Evolutionary conservation across 2,797 vertebrate species (phyloP), one percentile per base, ranked within the genome.

Genomic region (Pipistrellus nathusii): DNA sequence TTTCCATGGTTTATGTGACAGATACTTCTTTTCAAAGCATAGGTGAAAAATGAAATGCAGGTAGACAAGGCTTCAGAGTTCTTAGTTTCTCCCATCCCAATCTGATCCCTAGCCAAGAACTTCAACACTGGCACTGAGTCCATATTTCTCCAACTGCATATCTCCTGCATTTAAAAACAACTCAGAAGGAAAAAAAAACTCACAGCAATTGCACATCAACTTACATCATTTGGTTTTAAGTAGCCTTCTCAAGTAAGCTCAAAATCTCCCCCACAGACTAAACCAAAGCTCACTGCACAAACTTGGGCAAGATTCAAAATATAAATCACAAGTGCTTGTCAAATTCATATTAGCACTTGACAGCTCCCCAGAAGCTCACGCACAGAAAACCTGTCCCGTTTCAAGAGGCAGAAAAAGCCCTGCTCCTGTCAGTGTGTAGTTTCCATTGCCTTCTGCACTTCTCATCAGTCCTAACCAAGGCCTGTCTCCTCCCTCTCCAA

Each of bases 401-500:
- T 94, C 91, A 90, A 59, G 10, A 18, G 68, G 2, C 14, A 72
- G 35, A 35, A 0, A 0, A 77, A 55, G 81, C 21, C n/a, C 71
- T 71, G 44, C 18, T 84, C 32, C 23, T 38, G 23, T 48, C 93
- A 86, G 21, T 4, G 10, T 78, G 12, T 51, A 66, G 32, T 6
- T 80, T 87, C 85, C 38, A 4, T 94, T 96, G 97, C 91, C 94
- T 89, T 93, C 93, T 96, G 82, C 46, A 75, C 48, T 38, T 0
- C 71, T 94, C 76, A 27, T 82, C 86, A 73, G 88, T 69, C 94
- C 82, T 21, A 62, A 94, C 17, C 0, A 92, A 96, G 97, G 94
- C 93, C 91, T 92, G 80, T 90, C 95, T 93, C 93, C 90, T 97
- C 93, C 93, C 81, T 97, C 97, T 97, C 97, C 75, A 87, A 55